Base-by-base conservation (phyloP, 1,140 invertebrate species). In the Brachionus rotundiformis region DNA sequence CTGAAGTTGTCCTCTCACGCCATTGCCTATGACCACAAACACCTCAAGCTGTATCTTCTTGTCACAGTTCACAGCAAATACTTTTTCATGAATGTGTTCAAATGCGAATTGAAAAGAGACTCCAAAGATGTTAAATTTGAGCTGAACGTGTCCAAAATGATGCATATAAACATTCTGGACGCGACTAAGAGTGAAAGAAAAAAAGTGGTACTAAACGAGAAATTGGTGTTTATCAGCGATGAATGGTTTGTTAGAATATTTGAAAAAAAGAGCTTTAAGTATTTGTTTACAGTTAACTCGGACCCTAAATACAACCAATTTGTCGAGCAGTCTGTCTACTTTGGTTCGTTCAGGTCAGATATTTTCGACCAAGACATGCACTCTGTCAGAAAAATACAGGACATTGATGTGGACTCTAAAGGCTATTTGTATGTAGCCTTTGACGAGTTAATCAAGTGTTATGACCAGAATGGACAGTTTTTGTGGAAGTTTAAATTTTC, bases 391-490 rank as follows among this genome's bases (percentile, higher is more conserved):
- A 36, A 33, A 19, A 73, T 73, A n/a, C 16, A 73, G 44, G 29
- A 73, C 41, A 13, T 73, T 2, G 11, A 13, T 25, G 25, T 73
- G 2, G 68, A 73, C 41, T 44, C 33, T 27, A 73, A 73, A 25
- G 36, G 39, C 4, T 44, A 19, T 44, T 73, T 73, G 68, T 73
- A 44, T 41, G 39, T 73, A 7, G 36, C 36, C 1, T 44, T 44
- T 73, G 23, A 25, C 8, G 16, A 11, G 3, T 25, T 44, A 11
- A 44, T 73, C 13, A 73, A 73, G 19, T 73, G 68, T 27, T 73
- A 73, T 73, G 68, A 73, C n/a, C 68, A 73, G 25, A 73, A 73
- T 73, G 33, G 33, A 25, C 33, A 73, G 16, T 44, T 73, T 41
- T 73, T 73, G 19, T 73, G 68, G 68, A 44, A 41, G 13, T 73